phyloP scores from a whole-genome alignment of 2,888 invertebrate genomes.

The Carabus problematicus region DNA sequence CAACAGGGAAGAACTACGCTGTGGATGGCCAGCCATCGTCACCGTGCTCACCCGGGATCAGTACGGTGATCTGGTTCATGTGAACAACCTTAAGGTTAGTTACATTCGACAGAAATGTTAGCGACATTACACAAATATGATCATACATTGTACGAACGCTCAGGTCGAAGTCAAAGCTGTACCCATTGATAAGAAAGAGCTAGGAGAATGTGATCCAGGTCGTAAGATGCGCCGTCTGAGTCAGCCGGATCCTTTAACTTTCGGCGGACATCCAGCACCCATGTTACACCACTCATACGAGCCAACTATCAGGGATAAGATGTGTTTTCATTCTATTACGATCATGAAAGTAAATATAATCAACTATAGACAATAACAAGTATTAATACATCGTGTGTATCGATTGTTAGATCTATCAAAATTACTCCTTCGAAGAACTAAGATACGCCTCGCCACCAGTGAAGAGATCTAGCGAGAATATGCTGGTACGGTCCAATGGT shows the following conservation, averaged over 20 bases:
- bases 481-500: constrained; percentile 77
- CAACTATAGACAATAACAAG: not conserved
- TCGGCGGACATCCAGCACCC: constrained; percentile 70
- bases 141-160: constrained; percentile 11
- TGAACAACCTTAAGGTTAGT: constrained; percentile 81
- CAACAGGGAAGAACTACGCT: constrained; percentile 73
- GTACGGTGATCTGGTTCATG: constrained; percentile 86
- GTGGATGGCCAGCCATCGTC: constrained; percentile 85
- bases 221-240: constrained; percentile 65
- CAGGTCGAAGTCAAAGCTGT: constrained; percentile 78
- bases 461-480: constrained; percentile 77
- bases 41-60: constrained; percentile 88
- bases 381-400: constrained; percentile 1
- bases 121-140: not conserved
- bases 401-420: constrained; percentile 76
- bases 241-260: constrained; percentile 66
- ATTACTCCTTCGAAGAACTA: constrained; percentile 95
- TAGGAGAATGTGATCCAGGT: constrained; percentile 67
- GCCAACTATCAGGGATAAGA: constrained; percentile 86
- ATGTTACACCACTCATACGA: constrained; percentile 79
- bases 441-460: constrained; percentile 74
- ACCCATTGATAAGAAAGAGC: constrained; percentile 72
- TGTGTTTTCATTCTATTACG: constrained; percentile 93
- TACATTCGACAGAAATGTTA: too few relatives aligned
- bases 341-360: constrained; percentile 80